Percentiles rank a stretch among this genome's conserved stretches.
Conservation (phyloP, 1,140 invertebrate species). For the Calosoma granatense region DNA sequence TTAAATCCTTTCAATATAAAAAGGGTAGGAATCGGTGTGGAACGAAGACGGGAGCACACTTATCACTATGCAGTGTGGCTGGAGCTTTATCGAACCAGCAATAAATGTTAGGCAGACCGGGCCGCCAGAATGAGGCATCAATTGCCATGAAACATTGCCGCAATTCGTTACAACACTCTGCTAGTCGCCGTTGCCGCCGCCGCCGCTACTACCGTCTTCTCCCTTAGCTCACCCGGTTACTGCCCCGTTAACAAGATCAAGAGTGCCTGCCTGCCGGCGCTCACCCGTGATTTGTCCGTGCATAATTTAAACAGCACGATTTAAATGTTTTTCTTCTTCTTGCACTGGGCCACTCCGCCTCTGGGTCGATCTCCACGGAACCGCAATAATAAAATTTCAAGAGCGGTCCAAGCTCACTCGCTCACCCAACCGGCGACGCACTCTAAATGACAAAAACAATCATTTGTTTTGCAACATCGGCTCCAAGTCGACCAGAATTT, state of each 20-base stretch:
- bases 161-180: constrained; percentile 21
- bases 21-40: constrained; percentile 9
- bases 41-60: constrained; percentile 18
- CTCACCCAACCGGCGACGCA: not conserved
- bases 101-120: constrained; percentile 17
- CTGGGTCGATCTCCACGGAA: not conserved
- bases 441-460: not conserved
- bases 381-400: not conserved
- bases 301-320: not conserved
- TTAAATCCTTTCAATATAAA: constrained; percentile 20
- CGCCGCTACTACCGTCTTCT: not conserved
- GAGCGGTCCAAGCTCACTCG: not conserved
- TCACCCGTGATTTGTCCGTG: not conserved
- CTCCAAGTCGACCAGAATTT: too few relatives aligned
- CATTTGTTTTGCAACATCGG: too few relatives aligned
- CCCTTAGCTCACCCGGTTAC: not conserved
- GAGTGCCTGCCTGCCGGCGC: not conserved
- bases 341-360: too few relatives aligned
- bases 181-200: not conserved
- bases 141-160: constrained; percentile 22
- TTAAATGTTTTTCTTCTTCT: constrained; percentile 6
- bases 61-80: constrained; percentile 21
- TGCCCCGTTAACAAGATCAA: constrained; percentile 5
- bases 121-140: constrained; percentile 18
- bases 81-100: constrained; percentile 20